A percentile compares a stretch with the other conserved stretches of the same genome.
Conservation (phyloP, 2,888 invertebrate genomes). For the Sialis lutaria region DNA sequence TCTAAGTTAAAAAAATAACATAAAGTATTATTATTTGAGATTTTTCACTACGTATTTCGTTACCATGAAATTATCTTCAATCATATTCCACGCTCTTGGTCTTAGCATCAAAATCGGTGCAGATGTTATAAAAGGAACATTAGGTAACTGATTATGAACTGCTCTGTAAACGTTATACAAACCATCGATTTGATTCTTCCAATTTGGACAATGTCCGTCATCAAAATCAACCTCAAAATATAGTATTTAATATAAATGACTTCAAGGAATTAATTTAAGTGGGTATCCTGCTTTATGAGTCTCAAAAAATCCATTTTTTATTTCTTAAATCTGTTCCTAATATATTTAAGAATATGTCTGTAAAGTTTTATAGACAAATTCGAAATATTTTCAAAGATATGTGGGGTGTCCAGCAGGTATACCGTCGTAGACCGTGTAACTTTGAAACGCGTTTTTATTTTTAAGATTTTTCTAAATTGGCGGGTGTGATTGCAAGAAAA, state of each 20-base stretch:
- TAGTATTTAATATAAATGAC: not conserved
- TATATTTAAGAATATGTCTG: not conserved
- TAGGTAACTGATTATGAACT: conserved; percentile 31
- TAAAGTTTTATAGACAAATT: too few species aligned
- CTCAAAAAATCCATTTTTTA: too few species aligned
- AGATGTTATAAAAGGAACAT: conserved; percentile 32
- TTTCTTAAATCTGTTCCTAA: too few species aligned
- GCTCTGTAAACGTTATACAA: conserved; percentile 39
- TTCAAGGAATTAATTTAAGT: not conserved
- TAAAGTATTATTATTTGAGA: not conserved
- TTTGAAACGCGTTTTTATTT: too few species aligned
- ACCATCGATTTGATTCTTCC: conserved; percentile 47
- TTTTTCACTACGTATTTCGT: conserved; percentile 5
- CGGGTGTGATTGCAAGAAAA: too few species aligned
- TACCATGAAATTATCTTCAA: conserved; percentile 44
- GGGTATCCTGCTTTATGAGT: not conserved
- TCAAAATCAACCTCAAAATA: conserved; percentile 38
- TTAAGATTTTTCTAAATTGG: too few species aligned
- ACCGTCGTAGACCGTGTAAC: too few species aligned
- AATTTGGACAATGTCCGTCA: conserved; percentile 57
- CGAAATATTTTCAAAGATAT: too few species aligned
- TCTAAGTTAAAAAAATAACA: conserved; percentile 20
- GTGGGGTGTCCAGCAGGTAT: too few species aligned
- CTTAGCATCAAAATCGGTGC: conserved; percentile 46
- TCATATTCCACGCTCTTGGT: conserved; percentile 59